Base-by-base conservation (phyloP, 2,888 invertebrate genomes). In the Congeria kusceri region DNA sequence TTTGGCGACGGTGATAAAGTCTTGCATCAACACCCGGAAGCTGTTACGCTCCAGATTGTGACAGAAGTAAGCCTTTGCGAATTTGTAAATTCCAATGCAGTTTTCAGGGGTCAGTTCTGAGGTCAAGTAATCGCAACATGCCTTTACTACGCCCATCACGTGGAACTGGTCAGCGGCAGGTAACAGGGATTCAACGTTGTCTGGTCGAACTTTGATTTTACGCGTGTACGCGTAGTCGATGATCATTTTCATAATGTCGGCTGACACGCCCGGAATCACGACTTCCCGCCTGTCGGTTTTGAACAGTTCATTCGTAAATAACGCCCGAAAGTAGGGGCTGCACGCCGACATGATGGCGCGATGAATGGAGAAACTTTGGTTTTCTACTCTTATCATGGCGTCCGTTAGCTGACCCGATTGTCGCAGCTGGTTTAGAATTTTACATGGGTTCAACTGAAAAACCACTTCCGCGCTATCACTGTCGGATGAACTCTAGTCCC, bases 131-230 rank as follows among this genome's bases (percentile, higher is more conserved):
- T 96, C 95, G 90, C 96, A 96, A 93, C 98, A 98, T 23, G 96
- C 95, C 84, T 96, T 95, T 64, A 97, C 95, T 58, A 98, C 95
- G 0, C 97, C 97, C 59, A 96, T 94, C 85, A 98, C 96, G 88
- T 96, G 96, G 69, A 98, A 95, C 92, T 97, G 98, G 94, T 98
- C 98, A 3, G 98, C 97, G 0, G 96, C 96, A 87, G 96, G 96
- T 18, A 98, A 94, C 2, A 93, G 85, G n/a, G 88, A 85, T 89
- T 96, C 96, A 0, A 98, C 97, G 91, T 97, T 98, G 44, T 96
- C 95, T 47, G 95, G 95, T 74, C 95, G 96, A 28, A 98, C 95
- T 76, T 96, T 95, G 68, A 97, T 95, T 83, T 96, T 96, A 67
- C 97, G 95, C 56, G 97, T 94, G 93, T 98, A 98, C 0, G 97